Conservation (phyloP, 2,113 vertebrate genomes). For the Asarcornis scutulata region DNA sequence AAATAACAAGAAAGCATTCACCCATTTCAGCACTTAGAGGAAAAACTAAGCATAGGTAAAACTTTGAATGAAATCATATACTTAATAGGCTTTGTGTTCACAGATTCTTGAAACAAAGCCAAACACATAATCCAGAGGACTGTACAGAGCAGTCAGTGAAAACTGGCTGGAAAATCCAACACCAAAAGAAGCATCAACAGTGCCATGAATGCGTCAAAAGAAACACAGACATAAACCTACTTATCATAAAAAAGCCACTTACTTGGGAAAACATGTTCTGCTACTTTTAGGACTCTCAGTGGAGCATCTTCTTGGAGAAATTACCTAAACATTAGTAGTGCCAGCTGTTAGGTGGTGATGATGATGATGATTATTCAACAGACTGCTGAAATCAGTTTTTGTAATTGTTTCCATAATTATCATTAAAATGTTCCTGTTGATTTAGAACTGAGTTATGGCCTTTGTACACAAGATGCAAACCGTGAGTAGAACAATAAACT, state of each 20-base stretch:
- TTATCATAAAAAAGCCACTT: background rate
- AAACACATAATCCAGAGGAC: conserved; percentile 32
- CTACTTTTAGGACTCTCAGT: background rate
- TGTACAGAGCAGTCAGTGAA: background rate
- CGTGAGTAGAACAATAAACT: background rate
- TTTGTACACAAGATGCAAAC: background rate
- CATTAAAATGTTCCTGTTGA: background rate
- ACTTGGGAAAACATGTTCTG: background rate
- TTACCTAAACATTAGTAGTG: background rate
- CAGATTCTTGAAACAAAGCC: conserved; percentile 62
- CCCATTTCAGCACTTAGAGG: background rate
- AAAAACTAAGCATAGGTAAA: background rate
- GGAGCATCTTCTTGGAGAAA: background rate
- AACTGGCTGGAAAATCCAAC: conserved; percentile 27
- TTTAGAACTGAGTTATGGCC: background rate
- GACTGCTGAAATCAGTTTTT: background rate
- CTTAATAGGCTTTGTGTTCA: conserved; percentile 35
- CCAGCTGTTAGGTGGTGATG: background rate
- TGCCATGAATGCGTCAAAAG: background rate
- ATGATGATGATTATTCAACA: background rate
- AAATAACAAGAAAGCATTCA: conserved; percentile 46
- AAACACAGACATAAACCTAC: background rate
- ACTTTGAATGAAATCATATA: conserved; percentile 39
- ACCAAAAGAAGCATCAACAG: background rate
- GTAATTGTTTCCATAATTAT: background rate